Evolutionary conservation across 2,797 vertebrate genomes (phyloP), one percentile per base, ranked within the genome.

Genomic region (Girardinus metallicus): DNA sequence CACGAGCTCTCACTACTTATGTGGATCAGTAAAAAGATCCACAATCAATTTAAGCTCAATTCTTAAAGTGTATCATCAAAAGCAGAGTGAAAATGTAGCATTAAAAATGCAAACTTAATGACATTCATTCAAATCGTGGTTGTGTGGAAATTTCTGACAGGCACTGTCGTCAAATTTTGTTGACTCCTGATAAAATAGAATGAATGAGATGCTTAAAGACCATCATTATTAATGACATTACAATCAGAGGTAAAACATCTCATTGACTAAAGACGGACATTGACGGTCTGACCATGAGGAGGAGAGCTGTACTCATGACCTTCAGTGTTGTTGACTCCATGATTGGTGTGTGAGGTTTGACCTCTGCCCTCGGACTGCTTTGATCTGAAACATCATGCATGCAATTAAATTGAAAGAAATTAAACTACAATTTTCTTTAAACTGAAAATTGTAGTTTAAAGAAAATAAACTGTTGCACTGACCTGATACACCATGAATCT

Each of bases 141-240:
- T 55, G 53, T n/a, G 1, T n/a, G 9, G 8, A 2, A n/a, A 55
- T n/a, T 55, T n/a, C 53, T 55, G 23, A 11, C 26, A 0, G 26
- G 23, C 23, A 3, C 4, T 1, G 7, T 4, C 9, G 4, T 26
- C 9, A 11, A 0, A 55, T n/a, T 5, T 10, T 55, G 9, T 1
- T 51, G 49, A 23, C 18, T 51, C 6, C 8, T 51, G 21, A 23
- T n/a, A 1, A 55, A 55, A 26, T n/a, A 3, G 26, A n/a, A 55
- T 10, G 8, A n/a, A 12, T 4, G 26, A 23, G 9, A n/a, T 2
- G 6, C 26, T n/a, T 55, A 11, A 23, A 55, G n/a, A n/a, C 1
- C 53, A 11, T 6, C 47, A n/a, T n/a, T 31, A 15, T 0, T 13
- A 2, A 60, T 60, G n/a, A 26, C 26, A 55, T 16, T 21, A 21